Conservation (phyloP, 2,797 vertebrate genomes). For the Lithobates sylvaticus region DNA sequence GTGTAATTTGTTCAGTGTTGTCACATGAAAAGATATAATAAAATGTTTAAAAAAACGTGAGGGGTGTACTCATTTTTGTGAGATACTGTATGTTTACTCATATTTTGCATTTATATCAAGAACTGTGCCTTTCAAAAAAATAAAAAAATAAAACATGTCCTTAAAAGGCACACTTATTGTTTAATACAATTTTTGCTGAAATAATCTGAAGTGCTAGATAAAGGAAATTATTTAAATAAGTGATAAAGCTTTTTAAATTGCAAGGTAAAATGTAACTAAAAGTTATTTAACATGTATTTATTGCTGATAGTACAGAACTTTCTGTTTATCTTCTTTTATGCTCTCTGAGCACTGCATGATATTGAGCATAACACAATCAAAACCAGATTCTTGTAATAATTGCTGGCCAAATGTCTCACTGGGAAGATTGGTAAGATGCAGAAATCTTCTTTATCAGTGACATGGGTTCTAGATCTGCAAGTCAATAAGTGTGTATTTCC, state of each 20-base stretch:
- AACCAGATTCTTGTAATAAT: background rate
- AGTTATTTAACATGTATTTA: slow-evolving; percentile 2
- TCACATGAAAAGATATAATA: too few species aligned
- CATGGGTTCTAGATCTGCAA: too few species aligned
- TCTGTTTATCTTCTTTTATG: background rate
- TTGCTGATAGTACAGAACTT: slow-evolving; percentile 9
- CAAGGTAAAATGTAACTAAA: background rate
- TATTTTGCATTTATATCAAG: too few species aligned
- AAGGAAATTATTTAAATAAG: background rate
- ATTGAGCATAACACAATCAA: background rate
- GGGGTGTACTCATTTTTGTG: too few species aligned
- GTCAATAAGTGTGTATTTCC: too few species aligned
- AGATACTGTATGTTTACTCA: too few species aligned
- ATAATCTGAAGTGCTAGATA: background rate
- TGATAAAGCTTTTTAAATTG: slow-evolving; percentile 17
- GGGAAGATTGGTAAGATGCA: too few species aligned
- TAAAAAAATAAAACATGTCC: slow-evolving; percentile 9
- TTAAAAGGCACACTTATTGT: slow-evolving; percentile 12
- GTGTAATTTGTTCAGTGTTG: too few species aligned
- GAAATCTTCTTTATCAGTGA: too few species aligned
- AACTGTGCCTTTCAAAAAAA: too few species aligned
- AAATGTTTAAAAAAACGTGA: too few species aligned
- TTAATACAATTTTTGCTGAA: slow-evolving; percentile 26
- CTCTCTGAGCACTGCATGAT: background rate
- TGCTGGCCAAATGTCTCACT: too few species aligned